Percentiles rank a stretch among this genome's conserved stretches.
Evolutionary conservation across 2,797 vertebrate genomes (phyloP).

Genomic region (Urophycis tenuis): DNA sequence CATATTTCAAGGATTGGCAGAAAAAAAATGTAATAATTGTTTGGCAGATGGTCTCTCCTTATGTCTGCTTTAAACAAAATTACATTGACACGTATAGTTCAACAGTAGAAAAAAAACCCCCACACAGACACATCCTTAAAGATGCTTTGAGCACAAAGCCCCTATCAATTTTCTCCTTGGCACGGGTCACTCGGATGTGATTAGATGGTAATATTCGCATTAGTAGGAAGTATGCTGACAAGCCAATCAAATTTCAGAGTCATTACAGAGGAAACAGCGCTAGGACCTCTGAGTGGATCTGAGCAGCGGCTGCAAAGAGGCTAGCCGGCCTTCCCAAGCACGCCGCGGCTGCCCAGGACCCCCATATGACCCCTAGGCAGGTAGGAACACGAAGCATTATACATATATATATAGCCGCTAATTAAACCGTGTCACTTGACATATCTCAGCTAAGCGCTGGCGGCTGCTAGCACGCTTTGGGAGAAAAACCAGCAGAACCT

Average conservation of each 20-base stretch:
- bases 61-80: neutral
- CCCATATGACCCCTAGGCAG: neutral
- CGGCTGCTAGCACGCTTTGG: too few species aligned
- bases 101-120: neutral
- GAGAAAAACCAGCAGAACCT: too few species aligned
- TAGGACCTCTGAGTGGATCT: neutral
- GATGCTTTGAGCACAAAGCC: neutral
- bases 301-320: neutral
- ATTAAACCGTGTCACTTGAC: neutral
- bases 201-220: neutral
- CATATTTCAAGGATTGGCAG: neutral
- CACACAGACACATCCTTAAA: neutral
- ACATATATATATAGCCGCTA: neutral
- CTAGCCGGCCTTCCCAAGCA: too few species aligned
- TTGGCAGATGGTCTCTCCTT: neutral
- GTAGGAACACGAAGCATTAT: too few species aligned
- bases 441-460: neutral
- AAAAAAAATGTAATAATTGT: neutral
- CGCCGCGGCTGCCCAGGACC: too few species aligned
- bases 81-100: neutral
- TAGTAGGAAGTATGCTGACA: conserved; percentile 1
- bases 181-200: neutral
- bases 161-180: neutral
- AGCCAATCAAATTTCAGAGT: neutral
- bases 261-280: neutral